A percentile compares a stretch with the other conserved stretches of the same genome.
phyloP scores from a whole-genome alignment of 2,888 invertebrate species.

The Cryptophagus acutangulus region DNA sequence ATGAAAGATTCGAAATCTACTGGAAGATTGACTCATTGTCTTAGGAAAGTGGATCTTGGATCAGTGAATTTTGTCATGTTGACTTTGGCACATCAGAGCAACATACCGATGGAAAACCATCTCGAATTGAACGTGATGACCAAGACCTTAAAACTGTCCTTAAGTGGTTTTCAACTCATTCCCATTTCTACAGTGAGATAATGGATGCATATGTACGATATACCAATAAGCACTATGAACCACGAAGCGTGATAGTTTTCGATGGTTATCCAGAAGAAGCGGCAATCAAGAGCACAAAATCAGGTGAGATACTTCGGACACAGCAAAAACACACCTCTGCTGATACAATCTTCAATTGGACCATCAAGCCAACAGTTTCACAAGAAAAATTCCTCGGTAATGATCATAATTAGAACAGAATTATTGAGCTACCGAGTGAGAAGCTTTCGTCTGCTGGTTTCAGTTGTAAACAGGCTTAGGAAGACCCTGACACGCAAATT shows the following conservation, averaged over 20 bases:
- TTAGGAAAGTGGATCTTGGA: too few relatives aligned
- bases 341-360: too few relatives aligned
- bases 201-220: slow-evolving; percentile 1
- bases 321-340: too few relatives aligned
- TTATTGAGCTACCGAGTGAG: too few relatives aligned
- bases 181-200: neutral
- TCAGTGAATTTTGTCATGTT: neutral
- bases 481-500: too few relatives aligned
- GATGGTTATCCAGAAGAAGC: slow-evolving; percentile 6
- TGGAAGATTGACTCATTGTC: too few relatives aligned
- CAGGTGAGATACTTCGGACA: slow-evolving; percentile 1
- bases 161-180: neutral
- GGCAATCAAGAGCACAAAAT: slow-evolving; percentile 1
- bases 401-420: too few relatives aligned
- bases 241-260: slow-evolving; percentile 2
- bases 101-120: neutral
- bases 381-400: too few relatives aligned
- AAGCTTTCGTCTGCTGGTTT: too few relatives aligned
- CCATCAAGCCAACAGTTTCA: too few relatives aligned
- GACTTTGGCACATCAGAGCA: neutral
- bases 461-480: too few relatives aligned
- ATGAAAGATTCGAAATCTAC: slow-evolving; percentile 1
- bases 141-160: neutral
- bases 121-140: neutral
- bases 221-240: slow-evolving; percentile 3